Evolutionary conservation across 2,888 invertebrate species (phyloP), one percentile per base, ranked within the genome.

Genomic region (Diarsia rubi): DNA sequence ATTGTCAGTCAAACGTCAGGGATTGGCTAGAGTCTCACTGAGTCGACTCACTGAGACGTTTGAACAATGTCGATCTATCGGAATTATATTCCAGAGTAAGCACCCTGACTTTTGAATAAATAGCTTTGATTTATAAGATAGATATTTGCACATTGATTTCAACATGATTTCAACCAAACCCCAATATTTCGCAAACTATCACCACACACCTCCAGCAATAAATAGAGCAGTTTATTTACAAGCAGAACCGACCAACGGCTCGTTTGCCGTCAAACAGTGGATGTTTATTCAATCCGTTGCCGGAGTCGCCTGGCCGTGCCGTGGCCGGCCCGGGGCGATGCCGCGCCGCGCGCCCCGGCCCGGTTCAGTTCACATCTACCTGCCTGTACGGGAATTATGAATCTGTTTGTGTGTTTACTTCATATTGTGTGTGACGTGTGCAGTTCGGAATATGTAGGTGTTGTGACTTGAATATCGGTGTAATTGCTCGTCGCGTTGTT

Each of bases 391-490:
- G 47, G 83, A 83, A 73, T 69, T 83, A 79, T 79, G 60, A 73
- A 73, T 57, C 57, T 79, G 79, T 83, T 79, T 81, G 81, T 83
- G 64, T 82, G 79, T 71, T 79, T 59, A 67, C 63, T 69, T 64
- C 47, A 62, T 60, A 60, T 67, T 59, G 37, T 65, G 52, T 65
- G 27, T 64, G 64, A 47, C 31, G 62, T 71, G 21, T 63, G 47
- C n/a, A 31, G 27, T 24, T 14, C 63, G 24, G 37, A 14, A 21
- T 73, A 14, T 19, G 27, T 31, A 42, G 62, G 54, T 14, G 47
- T 42, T 57, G 69, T 69, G n/a, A 67, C 24, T 21, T 42, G 16
- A 64, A 37, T 12, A 11, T 8, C 37, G 19, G 6, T 78, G 54
- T 24, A 57, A 57, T 19, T 37, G 37, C 12, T 45, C 19, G 19